Evolutionary conservation across 1,140 invertebrate genomes (phyloP).

Genomic region (Drosophila nasuta): DNA sequence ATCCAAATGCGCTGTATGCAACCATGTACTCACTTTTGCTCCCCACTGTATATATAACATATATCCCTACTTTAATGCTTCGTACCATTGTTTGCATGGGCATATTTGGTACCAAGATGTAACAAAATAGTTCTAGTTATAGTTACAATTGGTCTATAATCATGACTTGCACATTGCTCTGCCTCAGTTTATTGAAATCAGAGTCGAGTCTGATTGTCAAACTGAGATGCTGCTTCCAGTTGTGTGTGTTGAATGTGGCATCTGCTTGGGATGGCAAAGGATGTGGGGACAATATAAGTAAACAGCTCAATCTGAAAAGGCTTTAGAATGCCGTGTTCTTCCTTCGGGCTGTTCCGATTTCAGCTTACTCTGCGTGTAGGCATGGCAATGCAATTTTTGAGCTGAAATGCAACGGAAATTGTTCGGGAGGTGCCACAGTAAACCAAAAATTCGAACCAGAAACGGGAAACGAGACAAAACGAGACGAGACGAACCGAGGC

Average conservation of each 20-base stretch:
- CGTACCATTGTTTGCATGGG: no score
- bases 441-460: constrained; percentile 46
- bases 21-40: no score
- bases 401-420: constrained; percentile 73
- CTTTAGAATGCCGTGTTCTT: constrained; percentile 16
- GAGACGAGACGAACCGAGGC: constrained; percentile 31
- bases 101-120: no score
- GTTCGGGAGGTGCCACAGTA: constrained; percentile 50
- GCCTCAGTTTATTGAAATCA: not conserved
- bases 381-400: constrained; percentile 62
- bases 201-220: constrained; percentile 11
- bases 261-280: not conserved
- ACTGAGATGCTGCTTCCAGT: constrained; percentile 8
- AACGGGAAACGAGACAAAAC: constrained; percentile 31
- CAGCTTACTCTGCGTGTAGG: constrained; percentile 77
- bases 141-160: no score
- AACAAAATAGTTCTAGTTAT: no score
- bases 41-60: no score
- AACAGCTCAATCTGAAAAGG: constrained; percentile 57
- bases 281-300: not conserved
- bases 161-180: no score
- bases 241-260: constrained; percentile 8
- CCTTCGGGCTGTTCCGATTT: constrained; percentile 57
- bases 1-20: no score
- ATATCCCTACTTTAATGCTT: no score